Conservation (phyloP, 2,113 vertebrate genomes). For the Lepidothrix coronata region DNA sequence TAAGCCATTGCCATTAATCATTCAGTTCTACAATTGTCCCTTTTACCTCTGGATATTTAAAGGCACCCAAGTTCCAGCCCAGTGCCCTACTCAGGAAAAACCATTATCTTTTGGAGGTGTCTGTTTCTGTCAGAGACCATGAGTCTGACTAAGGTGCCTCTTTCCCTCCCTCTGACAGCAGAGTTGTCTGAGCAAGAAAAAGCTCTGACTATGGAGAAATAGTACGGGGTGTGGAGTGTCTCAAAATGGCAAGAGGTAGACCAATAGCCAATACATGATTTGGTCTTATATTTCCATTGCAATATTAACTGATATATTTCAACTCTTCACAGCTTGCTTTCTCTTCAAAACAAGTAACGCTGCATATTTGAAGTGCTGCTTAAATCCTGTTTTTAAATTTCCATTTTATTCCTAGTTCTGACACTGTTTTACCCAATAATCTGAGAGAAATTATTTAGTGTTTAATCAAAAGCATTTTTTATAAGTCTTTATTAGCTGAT, state of each 20-base stretch:
- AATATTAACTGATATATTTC: background rate
- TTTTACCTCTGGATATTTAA: background rate
- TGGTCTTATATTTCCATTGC: background rate
- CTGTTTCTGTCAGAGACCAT: background rate
- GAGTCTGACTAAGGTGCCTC: background rate
- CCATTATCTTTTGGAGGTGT: background rate
- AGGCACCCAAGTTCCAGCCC: background rate
- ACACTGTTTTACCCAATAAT: background rate
- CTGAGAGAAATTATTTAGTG: background rate
- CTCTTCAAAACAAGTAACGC: background rate
- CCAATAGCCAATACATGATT: background rate
- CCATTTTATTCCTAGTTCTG: background rate
- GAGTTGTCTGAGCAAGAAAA: background rate
- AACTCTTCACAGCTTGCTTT: background rate
- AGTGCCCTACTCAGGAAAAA: background rate
- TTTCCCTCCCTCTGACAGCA: background rate
- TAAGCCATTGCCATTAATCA: background rate
- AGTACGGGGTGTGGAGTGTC: rapidly evolving
- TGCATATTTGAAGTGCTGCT: background rate
- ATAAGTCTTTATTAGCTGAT: background rate
- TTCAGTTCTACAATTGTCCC: background rate
- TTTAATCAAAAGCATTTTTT: background rate
- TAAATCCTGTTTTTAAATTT: background rate
- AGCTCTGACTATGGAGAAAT: background rate
- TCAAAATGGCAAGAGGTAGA: background rate